A percentile compares a stretch with the other conserved stretches of the same genome.
Conservation (phyloP, 1,140 invertebrate genomes). For the Ceratosolen solmsi region DNA sequence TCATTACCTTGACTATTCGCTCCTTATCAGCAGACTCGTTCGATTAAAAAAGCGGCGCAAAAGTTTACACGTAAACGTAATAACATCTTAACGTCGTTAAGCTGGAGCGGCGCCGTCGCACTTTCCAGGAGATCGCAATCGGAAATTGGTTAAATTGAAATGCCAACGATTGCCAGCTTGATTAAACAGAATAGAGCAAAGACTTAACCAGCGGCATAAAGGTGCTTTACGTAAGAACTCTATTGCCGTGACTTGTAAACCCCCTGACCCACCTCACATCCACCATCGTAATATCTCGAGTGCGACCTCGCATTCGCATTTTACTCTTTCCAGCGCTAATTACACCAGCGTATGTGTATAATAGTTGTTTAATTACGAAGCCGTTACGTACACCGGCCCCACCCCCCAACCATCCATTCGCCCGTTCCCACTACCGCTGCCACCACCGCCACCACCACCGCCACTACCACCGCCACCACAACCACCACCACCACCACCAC, state of each 20-base stretch:
- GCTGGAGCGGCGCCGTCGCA: background rate
- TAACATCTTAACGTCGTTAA: slow-evolving; percentile 29
- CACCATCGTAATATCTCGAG: too few relatives aligned
- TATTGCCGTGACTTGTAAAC: background rate
- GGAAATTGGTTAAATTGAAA: slow-evolving; percentile 38
- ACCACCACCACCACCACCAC: too few relatives aligned
- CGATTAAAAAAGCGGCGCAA: background rate
- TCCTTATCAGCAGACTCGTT: too few relatives aligned
- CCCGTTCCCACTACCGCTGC: too few relatives aligned
- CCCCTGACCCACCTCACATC: background rate
- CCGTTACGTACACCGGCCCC: slow-evolving; percentile 33
- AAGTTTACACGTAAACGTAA: background rate
- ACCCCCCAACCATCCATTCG: too few relatives aligned
- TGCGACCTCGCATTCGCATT: background rate
- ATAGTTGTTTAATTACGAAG: slow-evolving; percentile 51
- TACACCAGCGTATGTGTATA: slow-evolving; percentile 49
- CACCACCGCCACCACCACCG: too few relatives aligned
- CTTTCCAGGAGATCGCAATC: slow-evolving; percentile 7
- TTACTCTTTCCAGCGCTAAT: slow-evolving; percentile 54
- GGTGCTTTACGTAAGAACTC: slow-evolving; percentile 9
- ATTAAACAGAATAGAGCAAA: slow-evolving; percentile 11
- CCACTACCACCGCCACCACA: too few relatives aligned
- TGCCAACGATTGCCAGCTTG: slow-evolving; percentile 9
- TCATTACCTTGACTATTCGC: too few relatives aligned
- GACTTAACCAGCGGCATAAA: background rate